A percentile compares a stretch with the other conserved stretches of the same genome.
Evolutionary conservation across 2,888 invertebrate genomes (phyloP).

Genomic region (Lycaena phlaeas): DNA sequence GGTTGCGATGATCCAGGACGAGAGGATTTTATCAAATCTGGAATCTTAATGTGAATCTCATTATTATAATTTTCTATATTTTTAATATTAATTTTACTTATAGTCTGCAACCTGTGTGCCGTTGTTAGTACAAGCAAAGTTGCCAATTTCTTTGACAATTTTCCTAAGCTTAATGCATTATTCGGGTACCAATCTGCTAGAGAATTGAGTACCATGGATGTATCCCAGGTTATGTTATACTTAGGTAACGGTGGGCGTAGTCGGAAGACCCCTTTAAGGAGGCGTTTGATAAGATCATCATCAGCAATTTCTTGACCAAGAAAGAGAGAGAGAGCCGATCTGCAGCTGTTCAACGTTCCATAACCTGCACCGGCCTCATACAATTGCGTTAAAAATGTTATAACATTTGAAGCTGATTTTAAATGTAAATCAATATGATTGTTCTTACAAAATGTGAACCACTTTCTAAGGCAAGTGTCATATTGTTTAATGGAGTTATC

Average conservation of each 20-base stretch:
- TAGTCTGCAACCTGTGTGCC: constrained; percentile 6
- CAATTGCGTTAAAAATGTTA: constrained; percentile 1
- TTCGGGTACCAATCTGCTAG: constrained; percentile 9
- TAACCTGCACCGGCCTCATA: constrained; percentile 10
- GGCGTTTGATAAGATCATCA: constrained; percentile 10
- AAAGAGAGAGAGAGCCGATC: constrained; percentile 13
- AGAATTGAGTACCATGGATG: constrained; percentile 9
- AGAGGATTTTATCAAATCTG: neutral
- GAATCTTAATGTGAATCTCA: neutral
- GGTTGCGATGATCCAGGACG: neutral
- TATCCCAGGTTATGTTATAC: constrained; percentile 13
- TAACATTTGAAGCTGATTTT: neutral
- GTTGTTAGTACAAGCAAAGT: constrained; percentile 9
- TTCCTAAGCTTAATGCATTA: constrained; percentile 6
- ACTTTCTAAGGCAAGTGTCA: too few relatives aligned
- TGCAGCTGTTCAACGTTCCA: constrained; percentile 12
- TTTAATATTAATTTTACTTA: constrained; percentile 2
- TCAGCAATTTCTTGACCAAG: constrained; percentile 6
- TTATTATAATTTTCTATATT: neutral
- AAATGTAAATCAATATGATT: neutral
- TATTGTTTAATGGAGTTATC: neutral
- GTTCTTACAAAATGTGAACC: neutral
- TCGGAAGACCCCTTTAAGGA: constrained; percentile 12
- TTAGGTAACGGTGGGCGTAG: constrained; percentile 13
- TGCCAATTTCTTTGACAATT: constrained; percentile 9